Evolutionary conservation across 1,140 invertebrate species (phyloP).

Genomic region (Drosophila athabasca): DNA sequence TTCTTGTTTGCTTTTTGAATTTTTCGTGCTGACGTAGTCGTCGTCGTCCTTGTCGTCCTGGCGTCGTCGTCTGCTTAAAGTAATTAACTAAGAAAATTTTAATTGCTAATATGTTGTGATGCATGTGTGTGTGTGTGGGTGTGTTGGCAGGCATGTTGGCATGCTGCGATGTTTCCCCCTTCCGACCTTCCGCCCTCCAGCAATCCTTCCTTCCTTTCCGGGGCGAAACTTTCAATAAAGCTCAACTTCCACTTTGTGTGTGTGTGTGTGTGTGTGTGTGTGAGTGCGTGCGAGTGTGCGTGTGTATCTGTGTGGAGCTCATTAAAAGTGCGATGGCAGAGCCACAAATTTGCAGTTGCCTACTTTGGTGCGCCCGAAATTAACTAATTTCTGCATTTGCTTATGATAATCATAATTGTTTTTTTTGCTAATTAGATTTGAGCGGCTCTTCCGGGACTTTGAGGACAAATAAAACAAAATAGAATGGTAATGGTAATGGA

Average conservation of each 20-base stretch:
- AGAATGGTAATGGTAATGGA: no score
- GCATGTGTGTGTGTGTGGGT: constrained; percentile 55
- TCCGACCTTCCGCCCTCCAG: no score
- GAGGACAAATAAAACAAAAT: no score
- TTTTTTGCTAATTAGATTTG: constrained; percentile 12
- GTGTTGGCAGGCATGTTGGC: constrained; percentile 29
- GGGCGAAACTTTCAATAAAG: constrained; percentile 60
- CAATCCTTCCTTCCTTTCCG: background rate
- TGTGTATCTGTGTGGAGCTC: constrained; percentile 47
- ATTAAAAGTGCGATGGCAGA: constrained; percentile 54
- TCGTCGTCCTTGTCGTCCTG: constrained; percentile 9
- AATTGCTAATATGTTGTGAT: constrained; percentile 83
- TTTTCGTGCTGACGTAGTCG: constrained; percentile 45
- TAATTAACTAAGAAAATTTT: constrained; percentile 84
- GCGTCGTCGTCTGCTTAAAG: constrained; percentile 76
- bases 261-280: constrained; percentile 6
- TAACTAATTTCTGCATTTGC: constrained; percentile 57
- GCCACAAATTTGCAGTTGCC: constrained; percentile 47
- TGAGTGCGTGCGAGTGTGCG: constrained; percentile 5
- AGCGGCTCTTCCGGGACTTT: background rate
- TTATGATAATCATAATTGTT: constrained; percentile 45
- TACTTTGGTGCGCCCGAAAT: constrained; percentile 64
- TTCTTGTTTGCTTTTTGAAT: constrained; percentile 24
- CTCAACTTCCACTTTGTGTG: constrained; percentile 8
- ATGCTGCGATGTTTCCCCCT: constrained; percentile 5